phyloP scores from a whole-genome alignment of 2,888 invertebrate species.

The Acleris holmiana region DNA sequence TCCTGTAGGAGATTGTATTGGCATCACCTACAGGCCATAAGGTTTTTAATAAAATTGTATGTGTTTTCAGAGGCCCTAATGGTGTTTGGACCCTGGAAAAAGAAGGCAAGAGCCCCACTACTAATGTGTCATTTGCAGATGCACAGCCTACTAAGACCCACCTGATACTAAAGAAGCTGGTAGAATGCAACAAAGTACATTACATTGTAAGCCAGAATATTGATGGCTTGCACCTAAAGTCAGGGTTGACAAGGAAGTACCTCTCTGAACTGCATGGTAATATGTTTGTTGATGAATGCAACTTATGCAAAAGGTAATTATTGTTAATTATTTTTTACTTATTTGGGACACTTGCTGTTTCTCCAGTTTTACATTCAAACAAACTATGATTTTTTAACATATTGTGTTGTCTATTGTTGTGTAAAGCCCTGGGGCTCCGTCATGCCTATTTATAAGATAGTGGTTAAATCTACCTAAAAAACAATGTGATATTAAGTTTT shows the following conservation, averaged over 20 bases:
- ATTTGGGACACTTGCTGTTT: no score
- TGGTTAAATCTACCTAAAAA: no score
- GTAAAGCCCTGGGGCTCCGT: no score
- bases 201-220: constrained; percentile 98
- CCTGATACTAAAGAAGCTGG: constrained; percentile 93
- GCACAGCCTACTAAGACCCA: constrained; percentile 97
- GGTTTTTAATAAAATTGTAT: neutral
- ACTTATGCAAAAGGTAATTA: constrained; percentile 90
- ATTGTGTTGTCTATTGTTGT: no score
- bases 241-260: constrained; percentile 91
- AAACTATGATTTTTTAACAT: no score
- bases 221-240: constrained; percentile 97
- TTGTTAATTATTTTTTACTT: constrained; percentile 2
- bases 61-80: constrained; percentile 90
- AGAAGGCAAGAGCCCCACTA: constrained; percentile 92
- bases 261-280: constrained; percentile 98
- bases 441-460: no score
- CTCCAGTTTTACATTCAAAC: no score
- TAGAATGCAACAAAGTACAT: constrained; percentile 87
- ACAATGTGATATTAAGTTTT: no score
- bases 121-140: constrained; percentile 94
- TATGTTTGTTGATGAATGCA: constrained; percentile 98
- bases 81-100: constrained; percentile 98
- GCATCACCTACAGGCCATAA: neutral
- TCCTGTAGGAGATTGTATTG: no score